Evolutionary conservation across 2,888 invertebrate genomes (phyloP).

Genomic region (Odontocerum albicorne): DNA sequence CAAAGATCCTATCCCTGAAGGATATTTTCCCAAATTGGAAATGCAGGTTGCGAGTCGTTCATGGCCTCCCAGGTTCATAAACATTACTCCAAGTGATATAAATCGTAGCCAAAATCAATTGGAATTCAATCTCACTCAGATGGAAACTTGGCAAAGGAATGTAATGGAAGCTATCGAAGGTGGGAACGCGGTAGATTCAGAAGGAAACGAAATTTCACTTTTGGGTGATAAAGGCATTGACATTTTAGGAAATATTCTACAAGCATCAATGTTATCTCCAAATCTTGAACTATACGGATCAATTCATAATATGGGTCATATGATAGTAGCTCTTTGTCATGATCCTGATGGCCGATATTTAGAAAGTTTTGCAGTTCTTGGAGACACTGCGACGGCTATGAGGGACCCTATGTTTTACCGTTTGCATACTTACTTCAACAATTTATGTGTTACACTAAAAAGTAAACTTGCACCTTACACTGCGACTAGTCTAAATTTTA

Average conservation of each 20-base stretch:
- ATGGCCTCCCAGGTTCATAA: slow-evolving; percentile 63
- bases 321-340: slow-evolving; percentile 73
- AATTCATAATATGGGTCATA: slow-evolving; percentile 81
- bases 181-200: slow-evolving; percentile 59
- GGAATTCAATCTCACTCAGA: slow-evolving; percentile 64
- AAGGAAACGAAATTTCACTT: slow-evolving; percentile 58
- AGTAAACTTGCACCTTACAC: slow-evolving; percentile 41
- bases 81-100: slow-evolving; percentile 59
- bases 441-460: slow-evolving; percentile 43
- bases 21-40: slow-evolving; percentile 71
- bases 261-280: slow-evolving; percentile 69
- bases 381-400: slow-evolving; percentile 43
- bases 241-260: slow-evolving; percentile 76
- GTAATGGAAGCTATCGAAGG: slow-evolving; percentile 71
- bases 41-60: slow-evolving; percentile 64
- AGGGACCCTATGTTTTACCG: slow-evolving; percentile 46
- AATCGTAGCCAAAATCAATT: slow-evolving; percentile 69
- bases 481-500: slow-evolving; percentile 36
- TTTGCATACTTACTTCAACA: slow-evolving; percentile 45
- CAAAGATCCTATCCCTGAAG: slow-evolving; percentile 31
- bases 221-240: slow-evolving; percentile 75
- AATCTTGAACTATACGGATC: slow-evolving; percentile 77
- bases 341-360: slow-evolving; percentile 78
- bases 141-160: slow-evolving; percentile 76
- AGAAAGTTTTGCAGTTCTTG: slow-evolving; percentile 45